phyloP scores from a whole-genome alignment of 2,888 invertebrate genomes.

The Sturmia bella region DNA sequence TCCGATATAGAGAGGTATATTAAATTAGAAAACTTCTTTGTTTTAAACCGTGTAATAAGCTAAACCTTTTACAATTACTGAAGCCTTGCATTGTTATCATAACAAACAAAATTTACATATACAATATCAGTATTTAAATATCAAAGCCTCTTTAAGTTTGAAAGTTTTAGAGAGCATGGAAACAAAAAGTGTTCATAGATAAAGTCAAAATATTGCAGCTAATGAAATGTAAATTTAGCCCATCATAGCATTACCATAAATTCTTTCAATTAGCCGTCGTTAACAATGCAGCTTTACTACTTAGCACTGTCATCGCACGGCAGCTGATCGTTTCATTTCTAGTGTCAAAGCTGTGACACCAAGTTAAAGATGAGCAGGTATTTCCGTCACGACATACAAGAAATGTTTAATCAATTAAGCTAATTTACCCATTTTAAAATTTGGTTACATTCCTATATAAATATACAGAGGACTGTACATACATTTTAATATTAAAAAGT shows the following conservation, averaged over 20 bases:
- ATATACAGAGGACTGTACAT: too few relatives aligned
- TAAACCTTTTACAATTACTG: too few relatives aligned
- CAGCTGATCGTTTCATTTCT: constrained; percentile 37
- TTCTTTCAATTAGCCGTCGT: constrained; percentile 19
- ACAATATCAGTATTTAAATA: too few relatives aligned
- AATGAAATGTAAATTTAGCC: constrained; percentile 31
- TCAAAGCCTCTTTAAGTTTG: neutral
- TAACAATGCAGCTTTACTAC: constrained; percentile 11
- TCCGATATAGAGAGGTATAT: too few relatives aligned
- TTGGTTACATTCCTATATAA: too few relatives aligned
- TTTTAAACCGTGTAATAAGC: too few relatives aligned
- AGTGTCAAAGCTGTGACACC: constrained; percentile 3
- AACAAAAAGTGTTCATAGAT: constrained; percentile 21
- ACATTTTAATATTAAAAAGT: too few relatives aligned
- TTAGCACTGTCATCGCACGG: constrained; percentile 17
- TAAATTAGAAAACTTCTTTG: too few relatives aligned
- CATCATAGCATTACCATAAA: constrained; percentile 22
- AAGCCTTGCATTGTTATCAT: too few relatives aligned
- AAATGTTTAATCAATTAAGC: constrained; percentile 33
- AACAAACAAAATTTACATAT: too few relatives aligned
- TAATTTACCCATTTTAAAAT: constrained; percentile 51
- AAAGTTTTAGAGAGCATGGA: neutral
- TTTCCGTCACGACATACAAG: constrained; percentile 17
- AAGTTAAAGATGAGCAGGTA: constrained; percentile 9
- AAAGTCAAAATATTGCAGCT: constrained; percentile 56